phyloP scores from a whole-genome alignment of 2,888 invertebrate species.

The Lottia gigantea region DNA sequence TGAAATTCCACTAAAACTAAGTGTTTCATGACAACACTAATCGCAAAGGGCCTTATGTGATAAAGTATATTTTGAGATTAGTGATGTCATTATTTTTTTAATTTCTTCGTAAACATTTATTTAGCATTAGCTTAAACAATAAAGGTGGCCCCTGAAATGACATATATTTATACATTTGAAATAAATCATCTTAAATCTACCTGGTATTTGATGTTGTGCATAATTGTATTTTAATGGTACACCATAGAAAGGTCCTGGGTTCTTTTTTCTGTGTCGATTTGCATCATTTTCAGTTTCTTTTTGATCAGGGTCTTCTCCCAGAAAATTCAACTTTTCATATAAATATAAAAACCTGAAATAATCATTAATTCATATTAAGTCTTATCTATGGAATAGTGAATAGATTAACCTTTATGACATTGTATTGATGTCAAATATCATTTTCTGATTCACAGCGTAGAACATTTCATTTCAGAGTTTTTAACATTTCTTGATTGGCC shows the following conservation, averaged over 20 bases:
- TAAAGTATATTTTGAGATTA: no score
- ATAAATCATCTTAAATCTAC: constrained; percentile 67
- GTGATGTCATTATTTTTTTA: no score
- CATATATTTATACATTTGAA: not conserved
- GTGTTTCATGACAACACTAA: no score
- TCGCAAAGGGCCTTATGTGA: no score
- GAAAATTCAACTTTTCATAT: constrained; percentile 90
- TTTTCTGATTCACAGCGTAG: not conserved
- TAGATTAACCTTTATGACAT: no score
- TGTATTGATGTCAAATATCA: no score
- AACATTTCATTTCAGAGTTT: no score
- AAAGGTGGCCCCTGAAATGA: no score
- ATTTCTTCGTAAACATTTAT: no score
- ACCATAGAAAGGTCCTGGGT: constrained; percentile 70
- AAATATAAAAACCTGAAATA: constrained; percentile 76
- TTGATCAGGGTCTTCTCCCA: constrained; percentile 86
- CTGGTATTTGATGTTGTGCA: constrained; percentile 80
- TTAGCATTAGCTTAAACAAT: no score
- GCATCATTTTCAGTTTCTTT: constrained; percentile 77
- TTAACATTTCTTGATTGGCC: no score
- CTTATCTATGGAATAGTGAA: not conserved
- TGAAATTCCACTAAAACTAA: no score
- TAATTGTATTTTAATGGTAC: constrained; percentile 81
- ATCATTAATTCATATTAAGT: not conserved
- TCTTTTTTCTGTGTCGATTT: constrained; percentile 64